phyloP scores from a whole-genome alignment of 1,140 invertebrate species.

The Neotoxoptera formosana region DNA sequence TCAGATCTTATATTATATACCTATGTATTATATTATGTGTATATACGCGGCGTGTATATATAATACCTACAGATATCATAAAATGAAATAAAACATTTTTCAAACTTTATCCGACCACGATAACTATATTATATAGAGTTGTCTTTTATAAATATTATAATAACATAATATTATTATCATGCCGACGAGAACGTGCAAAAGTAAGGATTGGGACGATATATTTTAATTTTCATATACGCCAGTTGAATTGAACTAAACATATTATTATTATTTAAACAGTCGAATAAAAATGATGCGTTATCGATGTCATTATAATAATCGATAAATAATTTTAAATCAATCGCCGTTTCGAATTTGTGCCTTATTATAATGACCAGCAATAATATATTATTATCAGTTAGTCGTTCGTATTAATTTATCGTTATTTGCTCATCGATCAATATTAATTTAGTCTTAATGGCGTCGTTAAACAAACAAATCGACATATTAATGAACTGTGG shows the following conservation, averaged over 20 bases:
- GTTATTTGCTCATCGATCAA: neutral
- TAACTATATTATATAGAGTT: neutral
- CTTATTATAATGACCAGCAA: no score
- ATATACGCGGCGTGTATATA: neutral
- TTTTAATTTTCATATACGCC: neutral
- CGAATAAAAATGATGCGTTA: neutral
- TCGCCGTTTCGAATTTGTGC: neutral
- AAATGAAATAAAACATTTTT: neutral
- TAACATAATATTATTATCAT: neutral
- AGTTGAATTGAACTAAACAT: neutral
- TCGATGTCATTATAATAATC: neutral
- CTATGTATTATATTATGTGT: no score
- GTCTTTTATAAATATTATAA: neutral
- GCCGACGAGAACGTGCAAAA: neutral
- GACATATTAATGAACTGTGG: neutral
- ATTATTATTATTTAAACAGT: no score
- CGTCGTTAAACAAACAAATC: neutral
- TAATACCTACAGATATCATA: neutral
- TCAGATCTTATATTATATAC: neutral
- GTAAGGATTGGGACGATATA: neutral
- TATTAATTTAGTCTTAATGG: neutral
- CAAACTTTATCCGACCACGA: neutral
- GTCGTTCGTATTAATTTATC: neutral
- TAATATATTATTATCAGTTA: no score
- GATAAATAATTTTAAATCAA: neutral